Evolutionary conservation across 2,113 vertebrate genomes (phyloP).

Genomic region (Antigone vipio): DNA sequence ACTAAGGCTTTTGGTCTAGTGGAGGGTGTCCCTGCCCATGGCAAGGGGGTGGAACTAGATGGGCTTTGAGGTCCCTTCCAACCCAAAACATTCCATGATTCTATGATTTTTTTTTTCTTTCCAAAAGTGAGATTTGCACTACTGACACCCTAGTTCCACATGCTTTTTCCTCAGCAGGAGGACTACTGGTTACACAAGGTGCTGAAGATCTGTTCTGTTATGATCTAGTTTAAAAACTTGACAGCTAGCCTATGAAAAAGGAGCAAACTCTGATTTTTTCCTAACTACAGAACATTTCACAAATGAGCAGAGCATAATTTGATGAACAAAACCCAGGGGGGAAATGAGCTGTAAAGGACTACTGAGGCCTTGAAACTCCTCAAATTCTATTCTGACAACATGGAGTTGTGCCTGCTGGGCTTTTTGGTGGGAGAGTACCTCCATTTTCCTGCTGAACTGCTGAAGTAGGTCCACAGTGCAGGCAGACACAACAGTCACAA

Average conservation of each 20-base stretch:
- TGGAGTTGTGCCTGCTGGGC: too few species aligned
- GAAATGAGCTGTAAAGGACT: too few species aligned
- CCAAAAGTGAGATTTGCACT: neutral
- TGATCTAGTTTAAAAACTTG: neutral
- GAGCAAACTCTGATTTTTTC: neutral
- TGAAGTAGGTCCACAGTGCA: neutral
- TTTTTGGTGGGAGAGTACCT: neutral
- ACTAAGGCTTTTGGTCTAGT: too few species aligned
- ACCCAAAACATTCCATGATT: too few species aligned
- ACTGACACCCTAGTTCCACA: neutral
- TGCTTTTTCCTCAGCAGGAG: neutral
- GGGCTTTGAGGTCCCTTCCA: too few species aligned
- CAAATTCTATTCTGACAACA: too few species aligned
- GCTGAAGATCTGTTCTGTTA: neutral
- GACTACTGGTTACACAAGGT: neutral
- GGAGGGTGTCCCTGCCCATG: too few species aligned
- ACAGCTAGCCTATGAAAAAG: neutral
- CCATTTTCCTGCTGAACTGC: neutral
- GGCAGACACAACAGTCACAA: neutral
- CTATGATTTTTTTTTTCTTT: neutral
- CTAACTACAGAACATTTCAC: too few species aligned
- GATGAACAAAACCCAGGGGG: too few species aligned
- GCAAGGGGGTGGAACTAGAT: too few species aligned
- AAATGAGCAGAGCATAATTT: too few species aligned
- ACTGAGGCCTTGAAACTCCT: too few species aligned